phyloP scores from a whole-genome alignment of 1,140 invertebrate genomes.

The Microplitis demolitor region DNA sequence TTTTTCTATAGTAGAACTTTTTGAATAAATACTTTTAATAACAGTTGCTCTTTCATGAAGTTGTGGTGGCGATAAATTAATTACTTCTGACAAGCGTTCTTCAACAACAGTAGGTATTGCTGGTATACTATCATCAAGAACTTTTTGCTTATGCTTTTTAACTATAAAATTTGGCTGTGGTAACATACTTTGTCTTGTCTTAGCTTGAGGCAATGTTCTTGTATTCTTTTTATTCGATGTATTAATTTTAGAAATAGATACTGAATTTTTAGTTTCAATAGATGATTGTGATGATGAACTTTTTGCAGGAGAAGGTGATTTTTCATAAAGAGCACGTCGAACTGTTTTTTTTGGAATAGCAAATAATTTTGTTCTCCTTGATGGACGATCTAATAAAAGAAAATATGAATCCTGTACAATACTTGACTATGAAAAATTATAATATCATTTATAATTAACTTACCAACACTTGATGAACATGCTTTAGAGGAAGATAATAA shows the following conservation, averaged over 20 bases:
- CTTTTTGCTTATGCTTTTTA: not conserved
- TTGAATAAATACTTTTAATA: not conserved
- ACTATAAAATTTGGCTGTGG: no score
- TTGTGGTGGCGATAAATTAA: not conserved
- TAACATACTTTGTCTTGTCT: not conserved
- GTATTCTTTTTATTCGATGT: not conserved
- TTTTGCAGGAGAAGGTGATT: not conserved
- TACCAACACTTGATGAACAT: slow-evolving; percentile 1
- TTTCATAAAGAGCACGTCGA: slow-evolving; percentile 6
- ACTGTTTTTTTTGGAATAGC: not conserved
- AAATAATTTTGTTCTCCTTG: not conserved
- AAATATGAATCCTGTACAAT: not conserved
- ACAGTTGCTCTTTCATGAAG: not conserved
- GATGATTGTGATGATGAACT: not conserved
- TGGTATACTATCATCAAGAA: not conserved
- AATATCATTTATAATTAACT: not conserved
- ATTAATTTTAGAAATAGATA: no score
- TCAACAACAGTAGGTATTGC: not conserved
- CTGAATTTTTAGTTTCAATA: not conserved
- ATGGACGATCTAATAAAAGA: not conserved
- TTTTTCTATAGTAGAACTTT: not conserved
- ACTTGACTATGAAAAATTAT: not conserved
- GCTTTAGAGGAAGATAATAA: slow-evolving; percentile 1
- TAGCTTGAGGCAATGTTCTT: not conserved
- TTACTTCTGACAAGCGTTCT: not conserved